phyloP scores from a whole-genome alignment of 2,113 vertebrate species.

The Chaenocephalus aceratus region DNA sequence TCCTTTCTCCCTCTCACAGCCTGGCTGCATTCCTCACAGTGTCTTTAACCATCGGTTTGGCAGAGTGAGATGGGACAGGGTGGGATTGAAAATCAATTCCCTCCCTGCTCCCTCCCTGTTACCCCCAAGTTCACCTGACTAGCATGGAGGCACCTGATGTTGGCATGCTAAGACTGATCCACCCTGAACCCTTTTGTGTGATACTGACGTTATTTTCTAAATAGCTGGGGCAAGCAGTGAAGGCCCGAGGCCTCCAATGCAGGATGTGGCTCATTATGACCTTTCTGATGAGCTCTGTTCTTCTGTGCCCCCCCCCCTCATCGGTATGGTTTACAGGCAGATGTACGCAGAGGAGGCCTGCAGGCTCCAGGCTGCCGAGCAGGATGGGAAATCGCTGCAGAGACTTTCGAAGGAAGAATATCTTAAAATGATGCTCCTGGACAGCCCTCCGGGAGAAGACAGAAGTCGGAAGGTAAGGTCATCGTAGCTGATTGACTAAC shows the following conservation, averaged over 20 bases:
- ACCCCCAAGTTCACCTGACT: slow-evolving; percentile 37
- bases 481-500: background rate
- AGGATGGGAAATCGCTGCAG: slow-evolving; percentile 85
- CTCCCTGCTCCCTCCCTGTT: too few species aligned
- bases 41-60: slow-evolving; percentile 45
- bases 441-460: slow-evolving; percentile 87
- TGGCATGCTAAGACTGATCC: slow-evolving; percentile 53
- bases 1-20: slow-evolving; percentile 39
- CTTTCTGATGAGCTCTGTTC: slow-evolving; percentile 52
- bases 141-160: slow-evolving; percentile 49
- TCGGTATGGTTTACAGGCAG: slow-evolving; percentile 80
- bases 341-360: slow-evolving; percentile 86
- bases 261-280: slow-evolving; percentile 6
- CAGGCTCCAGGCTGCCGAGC: slow-evolving; percentile 81
- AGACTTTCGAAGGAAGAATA: slow-evolving; percentile 93
- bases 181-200: slow-evolving; percentile 42
- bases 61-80: slow-evolving; percentile 13
- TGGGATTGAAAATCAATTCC: slow-evolving; percentile 15
- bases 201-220: slow-evolving; percentile 48
- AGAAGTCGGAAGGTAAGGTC: slow-evolving; percentile 90
- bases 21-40: slow-evolving; percentile 44
- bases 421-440: slow-evolving; percentile 90
- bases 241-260: slow-evolving; percentile 24
- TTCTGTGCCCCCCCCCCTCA: slow-evolving; percentile 49
- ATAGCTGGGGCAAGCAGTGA: slow-evolving; percentile 35